These are phyloP conservation scores for Acromyrmex echinatior DNA, from an alignment of 1,140 invertebrate species.

Conservation along the genomic window DNA sequence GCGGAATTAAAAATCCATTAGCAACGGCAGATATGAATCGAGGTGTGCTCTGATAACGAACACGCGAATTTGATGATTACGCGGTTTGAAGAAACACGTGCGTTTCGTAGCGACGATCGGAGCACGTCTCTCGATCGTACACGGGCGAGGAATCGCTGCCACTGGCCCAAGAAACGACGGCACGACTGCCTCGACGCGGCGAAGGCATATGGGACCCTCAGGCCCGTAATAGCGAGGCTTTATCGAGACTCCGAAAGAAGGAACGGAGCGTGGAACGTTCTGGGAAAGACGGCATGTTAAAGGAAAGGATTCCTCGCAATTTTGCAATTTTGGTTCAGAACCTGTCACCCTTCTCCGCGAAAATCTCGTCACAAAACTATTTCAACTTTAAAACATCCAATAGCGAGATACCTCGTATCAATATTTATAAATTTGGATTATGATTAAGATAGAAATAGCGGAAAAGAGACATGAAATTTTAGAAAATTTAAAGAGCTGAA, in stretches of 20 bases:
- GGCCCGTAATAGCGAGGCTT: slow-evolving; percentile 77
- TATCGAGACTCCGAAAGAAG: background rate
- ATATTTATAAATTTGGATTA: background rate
- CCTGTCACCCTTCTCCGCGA: background rate
- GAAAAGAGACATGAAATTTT: background rate
- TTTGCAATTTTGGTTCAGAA: background rate
- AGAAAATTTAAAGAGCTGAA: background rate
- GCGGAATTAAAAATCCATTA: slow-evolving; percentile 52
- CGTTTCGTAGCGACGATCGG: slow-evolving; percentile 68
- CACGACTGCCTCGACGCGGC: slow-evolving; percentile 77
- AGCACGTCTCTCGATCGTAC: slow-evolving; percentile 78
- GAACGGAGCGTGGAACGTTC: no score
- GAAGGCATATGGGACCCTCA: slow-evolving; percentile 82
- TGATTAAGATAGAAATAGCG: background rate
- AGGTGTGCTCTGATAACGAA: background rate
- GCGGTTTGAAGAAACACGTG: slow-evolving; percentile 57
- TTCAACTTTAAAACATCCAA: no score
- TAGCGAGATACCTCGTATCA: background rate
- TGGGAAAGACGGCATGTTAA: background rate
- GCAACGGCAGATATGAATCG: slow-evolving; percentile 9
- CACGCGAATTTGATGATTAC: background rate
- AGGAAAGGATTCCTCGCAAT: background rate
- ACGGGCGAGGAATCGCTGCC: slow-evolving; percentile 80
- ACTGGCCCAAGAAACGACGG: slow-evolving; percentile 83
- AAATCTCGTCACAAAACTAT: background rate